Evolutionary conservation across 1,140 invertebrate species (phyloP).

Genomic region (Homalodisca vitripennis): DNA sequence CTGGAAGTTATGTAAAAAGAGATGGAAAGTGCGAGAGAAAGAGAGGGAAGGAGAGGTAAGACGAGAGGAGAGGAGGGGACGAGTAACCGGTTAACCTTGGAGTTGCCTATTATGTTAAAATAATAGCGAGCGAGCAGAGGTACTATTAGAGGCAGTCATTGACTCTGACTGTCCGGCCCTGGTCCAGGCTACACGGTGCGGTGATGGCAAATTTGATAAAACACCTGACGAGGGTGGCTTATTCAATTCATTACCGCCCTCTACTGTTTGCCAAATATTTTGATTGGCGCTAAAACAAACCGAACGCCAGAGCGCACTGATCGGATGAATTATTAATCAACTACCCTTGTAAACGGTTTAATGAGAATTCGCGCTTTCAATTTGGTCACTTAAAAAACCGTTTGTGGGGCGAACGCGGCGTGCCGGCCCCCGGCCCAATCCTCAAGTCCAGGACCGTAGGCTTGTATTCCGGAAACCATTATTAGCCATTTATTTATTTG

Average conservation of each 20-base stretch:
- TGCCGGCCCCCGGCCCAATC: too few species aligned
- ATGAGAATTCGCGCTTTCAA: background rate
- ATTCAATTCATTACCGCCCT: constrained; percentile 23
- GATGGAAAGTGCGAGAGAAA: too few species aligned
- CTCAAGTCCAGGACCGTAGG: too few species aligned
- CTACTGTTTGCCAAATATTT: constrained; percentile 13
- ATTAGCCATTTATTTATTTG: too few species aligned
- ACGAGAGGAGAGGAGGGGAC: background rate
- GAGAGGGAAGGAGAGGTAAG: background rate
- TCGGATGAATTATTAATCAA: constrained; percentile 4
- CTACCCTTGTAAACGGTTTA: background rate
- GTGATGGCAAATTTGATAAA: background rate
- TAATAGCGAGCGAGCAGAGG: constrained; percentile 12
- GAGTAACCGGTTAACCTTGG: constrained; percentile 19
- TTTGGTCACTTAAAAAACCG: background rate
- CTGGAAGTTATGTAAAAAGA: constrained; percentile 10
- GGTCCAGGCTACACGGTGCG: background rate
- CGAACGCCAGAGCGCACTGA: background rate
- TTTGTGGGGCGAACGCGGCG: too few species aligned
- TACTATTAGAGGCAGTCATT: background rate
- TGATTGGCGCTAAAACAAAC: constrained; percentile 24
- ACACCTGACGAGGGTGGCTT: background rate
- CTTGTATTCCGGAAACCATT: too few species aligned
- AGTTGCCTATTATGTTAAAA: constrained; percentile 20
- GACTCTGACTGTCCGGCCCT: background rate